Conservation (phyloP, 35 echinoderm and acorn worm species). For the Acanthaster planci region DNA sequence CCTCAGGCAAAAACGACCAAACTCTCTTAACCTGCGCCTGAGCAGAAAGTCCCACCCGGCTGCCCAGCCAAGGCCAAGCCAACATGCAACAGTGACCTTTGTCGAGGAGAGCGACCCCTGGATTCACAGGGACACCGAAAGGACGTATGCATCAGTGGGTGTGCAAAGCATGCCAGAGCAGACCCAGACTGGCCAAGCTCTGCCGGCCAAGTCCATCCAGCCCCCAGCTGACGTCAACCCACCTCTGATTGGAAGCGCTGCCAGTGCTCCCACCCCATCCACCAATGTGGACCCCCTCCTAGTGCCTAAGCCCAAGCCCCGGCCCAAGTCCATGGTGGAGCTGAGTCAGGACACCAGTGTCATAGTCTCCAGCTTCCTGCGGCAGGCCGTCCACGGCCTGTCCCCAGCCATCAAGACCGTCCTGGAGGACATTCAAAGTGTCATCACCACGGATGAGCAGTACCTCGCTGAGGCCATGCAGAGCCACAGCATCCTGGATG, state of each 20-base stretch:
- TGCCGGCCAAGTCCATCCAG: not conserved
- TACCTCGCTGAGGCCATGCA: slow-evolving; percentile 34
- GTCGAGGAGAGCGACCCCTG: slow-evolving; percentile 23
- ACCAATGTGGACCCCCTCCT: not conserved
- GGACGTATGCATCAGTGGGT: not conserved
- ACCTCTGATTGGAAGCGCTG: not conserved
- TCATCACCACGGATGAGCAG: slow-evolving; percentile 35
- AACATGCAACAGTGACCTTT: not conserved
- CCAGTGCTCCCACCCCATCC: slow-evolving; percentile 9
- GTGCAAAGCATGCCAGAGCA: slow-evolving; percentile 12
- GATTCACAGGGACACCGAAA: slow-evolving; percentile 4
- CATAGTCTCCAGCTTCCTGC: slow-evolving; percentile 18
- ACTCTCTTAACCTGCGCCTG: slow-evolving; percentile 16
- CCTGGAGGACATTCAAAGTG: slow-evolving; percentile 39
- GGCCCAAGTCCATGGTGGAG: slow-evolving; percentile 47
- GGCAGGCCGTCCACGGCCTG: not conserved
- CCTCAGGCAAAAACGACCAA: slow-evolving; percentile 29
- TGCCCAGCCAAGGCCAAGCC: not conserved
- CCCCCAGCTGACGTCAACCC: not conserved
- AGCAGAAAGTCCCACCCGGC: not conserved
- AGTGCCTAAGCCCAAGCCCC: slow-evolving; percentile 28
- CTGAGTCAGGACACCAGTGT: slow-evolving; percentile 27
- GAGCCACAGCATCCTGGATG: slow-evolving; percentile 23
- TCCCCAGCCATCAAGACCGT: slow-evolving; percentile 40
- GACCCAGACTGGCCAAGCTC: not conserved